Base-by-base conservation (phyloP, 2,113 vertebrate species). In the Platichthys stellatus region DNA sequence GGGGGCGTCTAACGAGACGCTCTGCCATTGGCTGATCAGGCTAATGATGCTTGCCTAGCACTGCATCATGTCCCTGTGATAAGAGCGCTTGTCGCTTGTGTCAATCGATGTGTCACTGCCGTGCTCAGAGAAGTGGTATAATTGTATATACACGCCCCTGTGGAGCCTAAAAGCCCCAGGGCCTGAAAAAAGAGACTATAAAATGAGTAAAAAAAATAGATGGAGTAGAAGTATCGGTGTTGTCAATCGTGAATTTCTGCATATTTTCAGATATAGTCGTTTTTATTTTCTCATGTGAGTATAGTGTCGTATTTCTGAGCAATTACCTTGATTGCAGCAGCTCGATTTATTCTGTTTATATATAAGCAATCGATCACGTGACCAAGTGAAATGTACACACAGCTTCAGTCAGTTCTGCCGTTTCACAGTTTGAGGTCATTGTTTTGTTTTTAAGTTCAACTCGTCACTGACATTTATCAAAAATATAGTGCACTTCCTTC, bases 21-120 rank as follows among this genome's bases (percentile, higher is more conserved):
- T 31, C 28, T 3, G 13, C 86, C 51, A 88, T 84, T 87, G 84
- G 85, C 80, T 72, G 81, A 85, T 88, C 76, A 74, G 72, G 74
- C 76, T 91, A 88, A 91, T 85, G 86, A 85, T 87, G 87, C 88
- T 79, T 63, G 76, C 53, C 82, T 69, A 26, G 78, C 87, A 76
- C 82, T 75, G 88, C 85, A 78, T 89, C 67, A 69, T 88, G 84
- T 88, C 86, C 78, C 72, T 20, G 79, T 67, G 88, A 90, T 89
- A 86, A 89, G 84, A 80, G 69, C n/a, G 74, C 82, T 75, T 84
- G 85, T 82, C 75, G 76, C 80, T 77, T 68, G 81, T 86, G 88
- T 90, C 86, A 86, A 80, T 92, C 70, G 85, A 89, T 89, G 86
- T 90, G 84, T 88, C 89, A 88, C 64, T 11, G 24, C 57, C 58